These are phyloP conservation scores for Petrolisthes cinctipes DNA, from an alignment of 2,888 invertebrate genomes.

Conservation along the genomic window DNA sequence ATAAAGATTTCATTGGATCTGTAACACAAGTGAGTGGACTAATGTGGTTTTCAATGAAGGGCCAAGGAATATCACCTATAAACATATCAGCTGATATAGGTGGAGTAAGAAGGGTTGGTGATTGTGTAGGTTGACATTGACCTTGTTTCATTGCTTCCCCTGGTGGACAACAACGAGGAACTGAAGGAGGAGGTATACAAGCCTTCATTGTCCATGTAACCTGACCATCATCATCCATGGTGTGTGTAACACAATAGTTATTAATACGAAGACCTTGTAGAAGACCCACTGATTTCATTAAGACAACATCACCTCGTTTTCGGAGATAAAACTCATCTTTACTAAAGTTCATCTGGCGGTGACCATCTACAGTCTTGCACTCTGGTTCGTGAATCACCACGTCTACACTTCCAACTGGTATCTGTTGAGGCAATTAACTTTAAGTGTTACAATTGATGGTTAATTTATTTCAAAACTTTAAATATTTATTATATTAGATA, in stretches of 20 bases:
- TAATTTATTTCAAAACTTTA: too few species aligned
- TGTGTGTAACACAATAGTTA: conserved; percentile 36
- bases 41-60: conserved; percentile 19
- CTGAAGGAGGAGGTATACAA: conserved; percentile 35
- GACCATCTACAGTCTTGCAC: conserved; percentile 7
- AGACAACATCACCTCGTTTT: conserved; percentile 42
- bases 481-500: too few species aligned
- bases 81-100: conserved; percentile 19
- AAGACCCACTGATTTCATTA: neutral
- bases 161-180: conserved; percentile 41
- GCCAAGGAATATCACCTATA: neutral
- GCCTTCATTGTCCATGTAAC: conserved; percentile 40
- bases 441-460: too few species aligned
- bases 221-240: neutral
- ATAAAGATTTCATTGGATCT: conserved; percentile 14
- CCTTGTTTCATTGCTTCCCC: conserved; percentile 28
- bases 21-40: conserved; percentile 13
- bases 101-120: conserved; percentile 29
- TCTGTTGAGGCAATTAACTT: neutral
- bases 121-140: neutral
- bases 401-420: neutral
- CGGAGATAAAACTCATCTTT: conserved; percentile 25
- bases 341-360: conserved; percentile 20
- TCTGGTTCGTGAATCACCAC: conserved; percentile 29
- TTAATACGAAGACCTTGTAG: conserved; percentile 29